A percentile compares a stretch with the other conserved stretches of the same genome.
phyloP scores from a whole-genome alignment of 2,797 vertebrate species.

The Brotogeris chrysoptera region DNA sequence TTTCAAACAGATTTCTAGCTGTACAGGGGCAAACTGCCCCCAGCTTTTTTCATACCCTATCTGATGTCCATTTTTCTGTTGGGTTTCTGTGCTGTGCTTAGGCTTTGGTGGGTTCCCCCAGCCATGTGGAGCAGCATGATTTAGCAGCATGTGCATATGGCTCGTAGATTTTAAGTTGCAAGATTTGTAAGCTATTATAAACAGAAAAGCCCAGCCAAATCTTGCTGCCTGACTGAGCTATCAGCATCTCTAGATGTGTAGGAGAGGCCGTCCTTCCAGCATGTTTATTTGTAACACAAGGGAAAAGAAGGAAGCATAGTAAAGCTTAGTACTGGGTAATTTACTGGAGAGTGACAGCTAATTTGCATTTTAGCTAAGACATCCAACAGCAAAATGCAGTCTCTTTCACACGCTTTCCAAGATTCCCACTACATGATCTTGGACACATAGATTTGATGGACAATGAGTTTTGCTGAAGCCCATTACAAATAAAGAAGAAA shows the following conservation, averaged over 20 bases:
- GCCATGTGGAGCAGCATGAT: background rate
- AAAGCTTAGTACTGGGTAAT: constrained; percentile 21
- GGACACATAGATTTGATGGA: constrained; percentile 44
- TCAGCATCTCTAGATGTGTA: constrained; percentile 41
- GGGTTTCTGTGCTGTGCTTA: background rate
- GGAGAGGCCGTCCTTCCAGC: constrained; percentile 29
- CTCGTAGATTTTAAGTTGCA: constrained; percentile 37
- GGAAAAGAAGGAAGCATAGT: constrained; percentile 16
- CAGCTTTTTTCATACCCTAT: background rate
- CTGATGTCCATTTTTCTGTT: background rate
- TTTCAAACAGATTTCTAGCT: background rate
- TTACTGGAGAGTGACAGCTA: constrained; percentile 7
- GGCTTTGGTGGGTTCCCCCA: background rate
- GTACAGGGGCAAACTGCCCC: background rate
- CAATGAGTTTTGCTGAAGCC: constrained; percentile 7
- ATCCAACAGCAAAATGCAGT: constrained; percentile 32
- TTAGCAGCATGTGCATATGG: background rate
- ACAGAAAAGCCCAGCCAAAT: constrained; percentile 24
- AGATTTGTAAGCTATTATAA: constrained; percentile 49
- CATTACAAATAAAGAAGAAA: constrained; percentile 39
- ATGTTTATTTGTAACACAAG: constrained; percentile 9
- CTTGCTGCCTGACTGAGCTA: constrained; percentile 16
- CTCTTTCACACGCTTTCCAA: background rate
- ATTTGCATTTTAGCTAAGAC: constrained; percentile 52
- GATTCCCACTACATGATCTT: constrained; percentile 6